phyloP scores from a whole-genome alignment of 2,888 invertebrate genomes.

The Drosophila putrida region DNA sequence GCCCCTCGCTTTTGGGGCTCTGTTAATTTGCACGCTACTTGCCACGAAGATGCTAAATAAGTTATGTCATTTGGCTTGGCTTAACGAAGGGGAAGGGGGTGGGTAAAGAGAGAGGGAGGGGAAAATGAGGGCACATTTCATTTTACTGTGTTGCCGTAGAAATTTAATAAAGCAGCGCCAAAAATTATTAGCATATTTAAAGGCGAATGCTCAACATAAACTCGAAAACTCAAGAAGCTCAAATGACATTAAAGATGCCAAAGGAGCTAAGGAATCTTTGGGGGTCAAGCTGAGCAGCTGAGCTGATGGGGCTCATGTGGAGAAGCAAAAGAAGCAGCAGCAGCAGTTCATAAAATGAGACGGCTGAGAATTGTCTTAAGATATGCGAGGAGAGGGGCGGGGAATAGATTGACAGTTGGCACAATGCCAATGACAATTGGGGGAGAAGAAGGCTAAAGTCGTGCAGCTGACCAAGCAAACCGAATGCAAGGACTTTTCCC shows the following conservation, averaged over 20 bases:
- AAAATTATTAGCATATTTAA: conserved; percentile 78
- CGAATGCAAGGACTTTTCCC: conserved; percentile 11
- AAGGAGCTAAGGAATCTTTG: conserved; percentile 17
- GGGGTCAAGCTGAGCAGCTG: conserved; percentile 24
- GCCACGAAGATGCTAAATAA: conserved; percentile 58
- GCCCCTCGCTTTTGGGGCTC: conserved; percentile 17
- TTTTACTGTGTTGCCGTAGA: conserved; percentile 68
- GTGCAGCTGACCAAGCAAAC: conserved; percentile 43
- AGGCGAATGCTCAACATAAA: conserved; percentile 52
- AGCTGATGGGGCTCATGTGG: conserved; percentile 37
- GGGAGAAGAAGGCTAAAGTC: conserved; percentile 1
- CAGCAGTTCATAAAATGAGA: conserved; percentile 54
- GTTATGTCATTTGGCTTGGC: conserved; percentile 64
- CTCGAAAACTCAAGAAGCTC: conserved; percentile 31
- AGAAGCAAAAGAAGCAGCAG: conserved; percentile 23
- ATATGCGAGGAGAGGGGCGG: conserved; percentile 32
- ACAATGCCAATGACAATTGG: conserved; percentile 39
- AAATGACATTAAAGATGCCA: conserved; percentile 37
- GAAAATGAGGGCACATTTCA: conserved; percentile 41
- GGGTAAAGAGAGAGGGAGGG: no score
- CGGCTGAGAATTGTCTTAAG: conserved; percentile 52
- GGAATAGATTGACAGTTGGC: conserved; percentile 42
- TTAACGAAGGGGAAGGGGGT: neutral
- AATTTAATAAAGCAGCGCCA: conserved; percentile 75
- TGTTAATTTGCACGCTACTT: conserved; percentile 65